Percentiles rank a stretch among this genome's conserved stretches.
phyloP scores from a whole-genome alignment of 2,888 invertebrate genomes.

The Tinea semifulvella region DNA sequence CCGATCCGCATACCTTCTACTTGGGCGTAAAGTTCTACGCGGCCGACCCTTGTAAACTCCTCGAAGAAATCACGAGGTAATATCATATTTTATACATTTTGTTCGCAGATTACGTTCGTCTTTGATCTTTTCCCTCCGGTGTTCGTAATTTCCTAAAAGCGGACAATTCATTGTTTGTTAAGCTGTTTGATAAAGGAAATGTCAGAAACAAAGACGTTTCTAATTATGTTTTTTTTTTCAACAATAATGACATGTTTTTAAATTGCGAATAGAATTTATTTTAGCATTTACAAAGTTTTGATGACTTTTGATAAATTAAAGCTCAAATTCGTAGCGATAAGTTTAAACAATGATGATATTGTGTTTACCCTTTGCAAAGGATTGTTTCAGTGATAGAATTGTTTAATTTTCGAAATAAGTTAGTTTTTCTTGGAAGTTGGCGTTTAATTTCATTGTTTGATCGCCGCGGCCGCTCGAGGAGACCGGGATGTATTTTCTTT shows the following conservation, averaged over 20 bases:
- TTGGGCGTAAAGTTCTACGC: slow-evolving; percentile 98
- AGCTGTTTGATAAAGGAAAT: slow-evolving; percentile 6
- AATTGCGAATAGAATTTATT: no score
- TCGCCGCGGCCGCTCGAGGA: no score
- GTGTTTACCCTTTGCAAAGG: no score
- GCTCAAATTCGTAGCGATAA: no score
- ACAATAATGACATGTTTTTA: not conserved
- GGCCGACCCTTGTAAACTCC: slow-evolving; percentile 93
- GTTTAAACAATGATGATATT: no score
- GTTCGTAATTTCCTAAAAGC: slow-evolving; percentile 9
- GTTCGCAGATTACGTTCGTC: slow-evolving; percentile 5
- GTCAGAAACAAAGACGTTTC: slow-evolving; percentile 4
- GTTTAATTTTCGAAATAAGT: no score
- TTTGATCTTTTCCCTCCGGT: slow-evolving; percentile 5
- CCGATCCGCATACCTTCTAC: slow-evolving; percentile 85
- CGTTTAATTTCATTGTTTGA: slow-evolving; percentile 3
- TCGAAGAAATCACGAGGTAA: slow-evolving; percentile 96
- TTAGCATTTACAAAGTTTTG: no score
- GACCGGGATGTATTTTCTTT: no score
- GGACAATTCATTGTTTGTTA: slow-evolving; percentile 11
- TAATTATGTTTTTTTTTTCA: not conserved
- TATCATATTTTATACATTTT: slow-evolving; percentile 17
- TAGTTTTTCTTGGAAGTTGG: not conserved
- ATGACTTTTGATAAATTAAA: no score
- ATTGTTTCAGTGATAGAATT: no score